A percentile compares a stretch with the other conserved stretches of the same genome.
phyloP scores from a whole-genome alignment of 2,888 invertebrate species.

The Aleiodes testaceus region DNA sequence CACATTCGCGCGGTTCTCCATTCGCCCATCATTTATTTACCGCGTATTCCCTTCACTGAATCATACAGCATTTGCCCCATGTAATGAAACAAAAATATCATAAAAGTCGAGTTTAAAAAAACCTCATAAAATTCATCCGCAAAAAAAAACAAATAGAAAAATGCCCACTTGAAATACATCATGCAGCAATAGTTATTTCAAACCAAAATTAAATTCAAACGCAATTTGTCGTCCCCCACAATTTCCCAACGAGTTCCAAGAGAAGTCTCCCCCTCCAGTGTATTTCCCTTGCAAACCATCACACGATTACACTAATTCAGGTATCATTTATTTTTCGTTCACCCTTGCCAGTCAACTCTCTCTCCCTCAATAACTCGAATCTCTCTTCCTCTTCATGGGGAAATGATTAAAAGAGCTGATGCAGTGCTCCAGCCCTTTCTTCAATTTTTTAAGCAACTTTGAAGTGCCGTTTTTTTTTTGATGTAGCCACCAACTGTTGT shows the following conservation, averaged over 20 bases:
- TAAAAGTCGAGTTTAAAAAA: background rate
- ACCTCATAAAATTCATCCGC: background rate
- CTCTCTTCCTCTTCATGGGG: slow-evolving; percentile 10
- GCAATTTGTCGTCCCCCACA: slow-evolving; percentile 69
- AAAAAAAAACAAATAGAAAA: slow-evolving; percentile 11
- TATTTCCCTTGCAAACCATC: slow-evolving; percentile 70
- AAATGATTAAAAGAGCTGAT: slow-evolving; percentile 28
- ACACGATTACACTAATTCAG: slow-evolving; percentile 72
- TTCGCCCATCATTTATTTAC: slow-evolving; percentile 38
- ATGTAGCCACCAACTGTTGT: slow-evolving; percentile 72
- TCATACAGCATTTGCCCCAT: background rate
- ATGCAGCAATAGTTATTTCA: slow-evolving; percentile 59
- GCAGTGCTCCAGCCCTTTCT: background rate
- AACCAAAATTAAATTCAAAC: slow-evolving; percentile 71
- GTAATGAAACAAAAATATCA: background rate
- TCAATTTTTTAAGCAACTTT: slow-evolving; percentile 60
- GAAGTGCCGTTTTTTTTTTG: slow-evolving; percentile 71
- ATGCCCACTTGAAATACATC: slow-evolving; percentile 27
- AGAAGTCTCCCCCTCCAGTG: slow-evolving; percentile 48
- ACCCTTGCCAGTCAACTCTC: slow-evolving; percentile 59
- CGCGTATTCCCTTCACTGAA: slow-evolving; percentile 44
- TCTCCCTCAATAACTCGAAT: slow-evolving; percentile 53
- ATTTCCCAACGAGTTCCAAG: slow-evolving; percentile 53
- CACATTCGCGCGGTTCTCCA: slow-evolving; percentile 32
- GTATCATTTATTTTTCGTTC: slow-evolving; percentile 72